Evolutionary conservation across 2,113 vertebrate genomes (phyloP).

Genomic region (Scatophagus argus): DNA sequence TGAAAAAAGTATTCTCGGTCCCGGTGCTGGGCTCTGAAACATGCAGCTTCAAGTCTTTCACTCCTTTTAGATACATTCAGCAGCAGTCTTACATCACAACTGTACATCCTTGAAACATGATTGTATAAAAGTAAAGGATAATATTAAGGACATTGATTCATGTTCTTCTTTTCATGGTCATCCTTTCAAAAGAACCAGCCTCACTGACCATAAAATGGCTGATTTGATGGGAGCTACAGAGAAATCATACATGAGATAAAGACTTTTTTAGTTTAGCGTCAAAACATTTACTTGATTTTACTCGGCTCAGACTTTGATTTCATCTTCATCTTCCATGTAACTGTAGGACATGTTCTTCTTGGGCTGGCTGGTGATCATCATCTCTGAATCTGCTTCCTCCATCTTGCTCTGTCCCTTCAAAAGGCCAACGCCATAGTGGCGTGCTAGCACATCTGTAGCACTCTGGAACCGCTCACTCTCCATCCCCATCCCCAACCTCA

Average conservation of each 20-base stretch:
- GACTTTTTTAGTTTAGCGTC: conserved; percentile 14
- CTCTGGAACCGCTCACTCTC: conserved; percentile 78
- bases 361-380: conserved; percentile 34
- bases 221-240: conserved; percentile 28
- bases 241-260: conserved; percentile 28
- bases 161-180: neutral
- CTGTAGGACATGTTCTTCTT: conserved; percentile 82
- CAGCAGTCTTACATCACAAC: conserved; percentile 32
- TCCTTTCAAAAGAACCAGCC: conserved; percentile 51
- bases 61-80: conserved; percentile 64
- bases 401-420: conserved; percentile 73
- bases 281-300: conserved; percentile 1
- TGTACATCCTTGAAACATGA: conserved; percentile 35
- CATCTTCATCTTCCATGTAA: conserved; percentile 89
- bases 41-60: conserved; percentile 7
- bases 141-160: neutral
- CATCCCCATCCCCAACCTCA: conserved; percentile 61
- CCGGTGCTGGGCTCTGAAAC: conserved; percentile 6
- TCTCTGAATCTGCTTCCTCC: conserved; percentile 51
- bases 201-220: conserved; percentile 26
- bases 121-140: conserved; percentile 22
- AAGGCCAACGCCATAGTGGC: conserved; percentile 73
- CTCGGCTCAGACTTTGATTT: conserved; percentile 92
- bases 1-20: neutral
- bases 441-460: conserved; percentile 80